Percentiles rank a stretch among this genome's conserved stretches.
These are phyloP conservation scores for Macrotis lagotis DNA, from an alignment of 2,113 vertebrate genomes.

Conservation along the genomic window DNA sequence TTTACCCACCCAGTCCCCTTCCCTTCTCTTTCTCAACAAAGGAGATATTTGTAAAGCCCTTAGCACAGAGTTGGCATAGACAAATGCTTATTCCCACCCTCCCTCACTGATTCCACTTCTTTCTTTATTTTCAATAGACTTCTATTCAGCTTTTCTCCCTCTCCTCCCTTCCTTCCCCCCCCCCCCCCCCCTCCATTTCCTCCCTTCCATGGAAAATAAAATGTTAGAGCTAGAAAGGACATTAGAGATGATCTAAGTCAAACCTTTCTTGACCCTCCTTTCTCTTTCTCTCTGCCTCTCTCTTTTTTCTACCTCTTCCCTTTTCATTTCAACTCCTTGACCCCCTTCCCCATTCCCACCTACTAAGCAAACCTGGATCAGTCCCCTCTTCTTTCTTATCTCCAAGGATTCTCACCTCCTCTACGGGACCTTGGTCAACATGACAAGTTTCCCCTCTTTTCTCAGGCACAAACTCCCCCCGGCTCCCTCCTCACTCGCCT, in stretches of 20 bases:
- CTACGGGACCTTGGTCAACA: neutral
- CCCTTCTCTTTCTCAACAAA: neutral
- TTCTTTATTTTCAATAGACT: neutral
- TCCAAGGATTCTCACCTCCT: neutral
- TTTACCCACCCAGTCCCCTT: neutral
- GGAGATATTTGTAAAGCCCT: neutral
- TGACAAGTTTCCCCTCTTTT: conserved; percentile 21
- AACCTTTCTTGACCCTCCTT: neutral
- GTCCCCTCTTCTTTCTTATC: neutral
- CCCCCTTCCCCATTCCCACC: neutral
- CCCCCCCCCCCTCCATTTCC: neutral
- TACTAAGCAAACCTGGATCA: conserved; percentile 18
- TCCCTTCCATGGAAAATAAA: neutral
- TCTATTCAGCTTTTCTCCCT: neutral
- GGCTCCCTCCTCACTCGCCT: conserved; percentile 14
- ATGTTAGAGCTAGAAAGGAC: neutral
- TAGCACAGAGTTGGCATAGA: neutral
- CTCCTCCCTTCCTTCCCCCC: neutral
- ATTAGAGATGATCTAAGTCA: neutral
- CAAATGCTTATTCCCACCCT: neutral
- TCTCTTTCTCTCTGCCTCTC: neutral
- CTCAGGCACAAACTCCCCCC: conserved; percentile 62
- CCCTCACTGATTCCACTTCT: neutral
- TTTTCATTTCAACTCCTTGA: neutral
- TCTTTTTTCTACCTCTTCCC: neutral